A percentile compares a stretch with the other conserved stretches of the same genome.
Evolutionary conservation across 2,113 vertebrate genomes (phyloP).

Genomic region (Eretmochelys imbricata): DNA sequence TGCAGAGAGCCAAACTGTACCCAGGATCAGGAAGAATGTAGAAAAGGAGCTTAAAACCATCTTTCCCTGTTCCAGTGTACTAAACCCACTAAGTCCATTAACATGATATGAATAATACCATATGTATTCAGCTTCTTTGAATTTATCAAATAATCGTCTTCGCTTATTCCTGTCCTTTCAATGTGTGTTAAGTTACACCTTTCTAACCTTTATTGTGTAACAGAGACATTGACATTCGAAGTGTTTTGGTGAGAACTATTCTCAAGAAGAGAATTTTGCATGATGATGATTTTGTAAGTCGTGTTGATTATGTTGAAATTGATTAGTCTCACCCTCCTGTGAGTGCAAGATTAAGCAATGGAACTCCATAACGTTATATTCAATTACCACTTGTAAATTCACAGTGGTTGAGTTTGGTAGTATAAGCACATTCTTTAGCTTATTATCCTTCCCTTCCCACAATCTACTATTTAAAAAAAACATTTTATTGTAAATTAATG

Average conservation of each 20-base stretch:
- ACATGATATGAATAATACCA: neutral
- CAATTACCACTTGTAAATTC: neutral
- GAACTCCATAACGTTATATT: neutral
- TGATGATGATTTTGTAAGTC: neutral
- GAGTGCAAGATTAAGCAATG: neutral
- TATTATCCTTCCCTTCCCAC: neutral
- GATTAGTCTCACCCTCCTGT: neutral
- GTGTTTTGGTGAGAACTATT: neutral
- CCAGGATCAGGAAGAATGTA: neutral
- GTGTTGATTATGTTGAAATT: neutral
- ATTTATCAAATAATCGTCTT: neutral
- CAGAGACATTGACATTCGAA: neutral
- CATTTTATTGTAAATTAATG: rapidly evolving
- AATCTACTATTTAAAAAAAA: neutral
- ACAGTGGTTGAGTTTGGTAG: neutral
- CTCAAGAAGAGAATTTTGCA: neutral
- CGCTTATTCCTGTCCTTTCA: neutral
- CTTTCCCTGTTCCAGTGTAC: rapidly evolving
- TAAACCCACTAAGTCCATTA: neutral
- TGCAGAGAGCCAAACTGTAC: neutral
- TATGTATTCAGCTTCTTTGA: neutral
- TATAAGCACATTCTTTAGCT: neutral
- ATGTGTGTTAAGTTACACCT: neutral
- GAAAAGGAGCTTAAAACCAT: neutral
- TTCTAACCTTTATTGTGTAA: neutral